Evolutionary conservation across 2,113 vertebrate genomes (phyloP), one percentile per base, ranked within the genome.

Genomic region (Petrocephalus zakoni): DNA sequence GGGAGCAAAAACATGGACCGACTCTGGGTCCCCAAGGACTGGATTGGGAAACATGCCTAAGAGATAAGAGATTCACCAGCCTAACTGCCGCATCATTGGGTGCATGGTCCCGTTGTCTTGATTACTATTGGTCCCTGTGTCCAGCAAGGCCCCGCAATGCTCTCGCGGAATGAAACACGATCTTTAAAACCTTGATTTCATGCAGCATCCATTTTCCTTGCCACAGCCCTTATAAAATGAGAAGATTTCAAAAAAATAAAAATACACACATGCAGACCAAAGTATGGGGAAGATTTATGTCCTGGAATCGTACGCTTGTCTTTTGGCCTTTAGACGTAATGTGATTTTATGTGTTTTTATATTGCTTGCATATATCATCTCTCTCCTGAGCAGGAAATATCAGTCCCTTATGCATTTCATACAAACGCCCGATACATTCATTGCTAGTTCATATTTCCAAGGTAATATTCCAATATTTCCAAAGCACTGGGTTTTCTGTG

Each of bases 361-460:
- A 78, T 78, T 78, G 72, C 72, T 78, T 78, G 34, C 72, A 78
- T 78, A 78, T 78, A 34, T 78, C 72, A 78, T 78, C 72, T 78
- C 68, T 75, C 34, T 78, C 72, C 72, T 78, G 34, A 1, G 34
- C 72, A 42, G 72, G 72, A 78, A 78, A 42, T 78, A 78, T 19
- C 37, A 78, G 37, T 42, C 72, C 72, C 29, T 78, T 78, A 68
- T 29, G 72, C 17, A 37, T 78, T 78, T 19, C 72, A 17, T 37
- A 42, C 37, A 78, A 78, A 78, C 17, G 68, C 29, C 29, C 5
- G 34, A 78, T 78, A 78, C 72, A 17, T 78, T 42, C 13, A 78
- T 78, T 19, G 72, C 34, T 78, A 19, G 72, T 78, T 78, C 72
- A 78, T 78, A 42, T 78, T 78, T 78, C 72, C 29, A 78, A 42